A percentile compares a stretch with the other conserved stretches of the same genome.
Evolutionary conservation across 2,113 vertebrate species (phyloP).

Genomic region (Regulus satrapa): DNA sequence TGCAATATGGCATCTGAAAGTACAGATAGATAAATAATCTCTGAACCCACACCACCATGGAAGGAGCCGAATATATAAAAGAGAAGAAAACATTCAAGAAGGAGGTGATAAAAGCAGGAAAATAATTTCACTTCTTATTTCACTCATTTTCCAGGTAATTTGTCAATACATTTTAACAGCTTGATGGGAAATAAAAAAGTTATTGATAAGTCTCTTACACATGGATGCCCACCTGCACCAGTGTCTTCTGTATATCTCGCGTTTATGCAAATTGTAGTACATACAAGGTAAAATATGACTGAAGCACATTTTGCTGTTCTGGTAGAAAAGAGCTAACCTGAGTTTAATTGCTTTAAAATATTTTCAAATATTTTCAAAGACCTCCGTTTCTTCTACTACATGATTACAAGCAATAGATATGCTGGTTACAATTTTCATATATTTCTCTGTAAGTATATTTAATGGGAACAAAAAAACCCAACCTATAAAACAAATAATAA

Average conservation of each 20-base stretch:
- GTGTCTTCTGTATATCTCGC: neutral
- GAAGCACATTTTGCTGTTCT: neutral
- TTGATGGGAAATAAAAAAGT: neutral
- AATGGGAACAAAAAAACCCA: neutral
- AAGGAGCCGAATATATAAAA: neutral
- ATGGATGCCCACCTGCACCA: neutral
- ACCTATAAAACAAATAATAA: neutral
- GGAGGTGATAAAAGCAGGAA: neutral
- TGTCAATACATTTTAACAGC: neutral
- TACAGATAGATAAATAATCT: neutral
- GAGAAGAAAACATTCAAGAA: neutral
- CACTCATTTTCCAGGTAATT: neutral
- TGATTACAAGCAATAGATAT: neutral
- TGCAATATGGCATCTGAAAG: neutral
- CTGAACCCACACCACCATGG: neutral
- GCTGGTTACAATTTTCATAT: accelerated
- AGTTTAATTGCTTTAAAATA: neutral
- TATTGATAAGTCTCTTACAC: neutral
- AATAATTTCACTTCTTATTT: neutral
- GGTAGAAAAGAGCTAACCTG: neutral
- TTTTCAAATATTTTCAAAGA: neutral
- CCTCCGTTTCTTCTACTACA: neutral
- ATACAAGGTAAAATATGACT: neutral
- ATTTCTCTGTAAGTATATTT: neutral
- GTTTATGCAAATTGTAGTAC: neutral